phyloP scores from a whole-genome alignment of 2,113 vertebrate species.

The Gallinago paraguaiae region DNA sequence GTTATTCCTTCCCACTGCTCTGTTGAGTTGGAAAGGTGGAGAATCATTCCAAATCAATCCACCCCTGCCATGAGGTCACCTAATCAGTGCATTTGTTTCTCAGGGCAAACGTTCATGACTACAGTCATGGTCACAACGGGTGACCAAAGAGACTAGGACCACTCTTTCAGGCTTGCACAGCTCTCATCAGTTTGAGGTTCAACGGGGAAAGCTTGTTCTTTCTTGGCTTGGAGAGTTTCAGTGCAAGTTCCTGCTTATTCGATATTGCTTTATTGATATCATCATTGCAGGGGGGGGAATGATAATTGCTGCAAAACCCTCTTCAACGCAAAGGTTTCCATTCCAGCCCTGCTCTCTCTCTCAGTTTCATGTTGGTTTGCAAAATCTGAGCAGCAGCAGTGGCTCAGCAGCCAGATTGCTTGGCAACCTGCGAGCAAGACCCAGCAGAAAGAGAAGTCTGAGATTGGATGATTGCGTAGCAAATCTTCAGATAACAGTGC shows the following conservation, averaged over 20 bases:
- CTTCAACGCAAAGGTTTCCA: not conserved
- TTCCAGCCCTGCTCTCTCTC: not conserved
- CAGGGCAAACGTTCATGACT: fast-evolving
- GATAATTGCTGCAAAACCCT: not conserved
- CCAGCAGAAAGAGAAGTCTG: not conserved
- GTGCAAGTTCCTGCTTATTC: not conserved
- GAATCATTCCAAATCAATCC: not conserved
- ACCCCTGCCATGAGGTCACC: not conserved
- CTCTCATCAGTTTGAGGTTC: not conserved
- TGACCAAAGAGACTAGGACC: not conserved
- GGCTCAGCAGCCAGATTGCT: not conserved
- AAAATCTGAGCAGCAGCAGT: not conserved
- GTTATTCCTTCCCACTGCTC: not conserved
- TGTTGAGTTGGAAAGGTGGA: not conserved
- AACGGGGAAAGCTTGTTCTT: not conserved
- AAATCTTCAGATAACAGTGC: not conserved
- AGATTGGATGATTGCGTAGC: not conserved
- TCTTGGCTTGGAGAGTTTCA: not conserved
- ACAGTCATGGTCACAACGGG: not conserved
- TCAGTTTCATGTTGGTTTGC: not conserved
- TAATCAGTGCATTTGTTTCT: not conserved
- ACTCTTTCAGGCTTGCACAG: not conserved
- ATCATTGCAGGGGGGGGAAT: too few relatives aligned
- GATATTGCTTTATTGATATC: not conserved
- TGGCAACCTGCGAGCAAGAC: not conserved